Percentiles rank a stretch among this genome's conserved stretches.
phyloP scores from a whole-genome alignment of 2,797 vertebrate genomes.

The Carduelis carduelis region DNA sequence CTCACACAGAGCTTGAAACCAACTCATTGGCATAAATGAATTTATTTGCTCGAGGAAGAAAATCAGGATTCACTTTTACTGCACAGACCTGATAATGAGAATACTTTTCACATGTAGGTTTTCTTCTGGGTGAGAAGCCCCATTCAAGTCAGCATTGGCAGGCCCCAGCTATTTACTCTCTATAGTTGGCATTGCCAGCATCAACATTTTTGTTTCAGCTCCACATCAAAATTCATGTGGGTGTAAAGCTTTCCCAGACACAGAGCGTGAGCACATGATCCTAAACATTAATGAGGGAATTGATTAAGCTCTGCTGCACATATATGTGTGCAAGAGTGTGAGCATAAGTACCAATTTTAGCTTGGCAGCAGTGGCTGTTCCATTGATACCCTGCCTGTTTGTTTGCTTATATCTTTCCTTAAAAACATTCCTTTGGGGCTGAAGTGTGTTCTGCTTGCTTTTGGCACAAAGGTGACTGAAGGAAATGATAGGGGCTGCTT shows the following conservation, averaged over 20 bases:
- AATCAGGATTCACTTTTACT: slow-evolving; percentile 5
- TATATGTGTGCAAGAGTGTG: slow-evolving; percentile 30
- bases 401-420: background rate
- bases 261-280: slow-evolving; percentile 34
- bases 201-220: slow-evolving; percentile 67
- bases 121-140: slow-evolving; percentile 50
- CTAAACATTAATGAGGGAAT: slow-evolving; percentile 48
- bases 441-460: background rate
- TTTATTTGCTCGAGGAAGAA: background rate
- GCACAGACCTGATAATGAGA: background rate
- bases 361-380: background rate
- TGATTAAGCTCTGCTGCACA: slow-evolving; percentile 39
- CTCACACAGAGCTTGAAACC: background rate
- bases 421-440: slow-evolving; percentile 20
- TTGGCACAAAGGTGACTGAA: slow-evolving; percentile 3
- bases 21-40: background rate
- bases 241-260: slow-evolving; percentile 63
- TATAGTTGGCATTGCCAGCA: slow-evolving; percentile 37
- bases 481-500: slow-evolving; percentile 1
- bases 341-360: slow-evolving; percentile 15
- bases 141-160: slow-evolving; percentile 55
- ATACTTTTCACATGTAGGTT: slow-evolving; percentile 33
- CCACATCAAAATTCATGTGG: slow-evolving; percentile 64
- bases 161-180: slow-evolving; percentile 52
- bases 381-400: background rate